A percentile compares a stretch with the other conserved stretches of the same genome.
Evolutionary conservation across 92 coral and sea anemone species (phyloP).

Genomic region (Hydrozoanthus gracilis): DNA sequence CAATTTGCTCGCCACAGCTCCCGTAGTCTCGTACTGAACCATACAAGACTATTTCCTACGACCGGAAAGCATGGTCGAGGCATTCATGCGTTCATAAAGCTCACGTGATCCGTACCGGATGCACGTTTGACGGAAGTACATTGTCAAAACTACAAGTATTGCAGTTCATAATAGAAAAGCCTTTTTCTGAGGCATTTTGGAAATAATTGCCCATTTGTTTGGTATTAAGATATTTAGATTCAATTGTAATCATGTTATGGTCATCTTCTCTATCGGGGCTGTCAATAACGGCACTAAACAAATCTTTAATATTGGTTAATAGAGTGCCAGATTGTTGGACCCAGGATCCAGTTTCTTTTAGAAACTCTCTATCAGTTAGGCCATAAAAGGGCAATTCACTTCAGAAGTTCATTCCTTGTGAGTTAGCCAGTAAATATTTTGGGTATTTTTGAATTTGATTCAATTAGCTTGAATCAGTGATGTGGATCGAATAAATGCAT

Average conservation of each 20-base stretch:
- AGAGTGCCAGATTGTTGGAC: not conserved
- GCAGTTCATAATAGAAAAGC: too few species aligned
- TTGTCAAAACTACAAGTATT: too few species aligned
- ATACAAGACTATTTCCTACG: too few species aligned
- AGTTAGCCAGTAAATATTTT: not conserved
- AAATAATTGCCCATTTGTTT: slow-evolving; percentile 22
- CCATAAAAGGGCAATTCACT: not conserved
- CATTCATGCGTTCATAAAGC: too few species aligned
- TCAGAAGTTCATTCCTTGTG: not conserved
- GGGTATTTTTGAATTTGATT: not conserved
- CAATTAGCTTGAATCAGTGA: too few species aligned
- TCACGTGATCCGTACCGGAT: too few species aligned
- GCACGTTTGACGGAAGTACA: too few species aligned
- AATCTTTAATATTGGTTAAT: not conserved
- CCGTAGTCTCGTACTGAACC: too few species aligned
- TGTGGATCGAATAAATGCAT: too few species aligned
- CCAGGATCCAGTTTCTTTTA: not conserved
- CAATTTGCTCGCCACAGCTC: too few species aligned
- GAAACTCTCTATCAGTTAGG: not conserved
- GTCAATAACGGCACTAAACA: not conserved
- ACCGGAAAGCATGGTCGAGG: too few species aligned
- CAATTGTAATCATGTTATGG: not conserved
- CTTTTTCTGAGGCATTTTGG: not conserved
- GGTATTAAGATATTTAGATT: slow-evolving; percentile 11
- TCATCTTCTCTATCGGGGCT: slow-evolving; percentile 12